Percentiles rank a stretch among this genome's conserved stretches.
phyloP scores from a whole-genome alignment of 2,113 vertebrate species.

The Alexandromys fortis region DNA sequence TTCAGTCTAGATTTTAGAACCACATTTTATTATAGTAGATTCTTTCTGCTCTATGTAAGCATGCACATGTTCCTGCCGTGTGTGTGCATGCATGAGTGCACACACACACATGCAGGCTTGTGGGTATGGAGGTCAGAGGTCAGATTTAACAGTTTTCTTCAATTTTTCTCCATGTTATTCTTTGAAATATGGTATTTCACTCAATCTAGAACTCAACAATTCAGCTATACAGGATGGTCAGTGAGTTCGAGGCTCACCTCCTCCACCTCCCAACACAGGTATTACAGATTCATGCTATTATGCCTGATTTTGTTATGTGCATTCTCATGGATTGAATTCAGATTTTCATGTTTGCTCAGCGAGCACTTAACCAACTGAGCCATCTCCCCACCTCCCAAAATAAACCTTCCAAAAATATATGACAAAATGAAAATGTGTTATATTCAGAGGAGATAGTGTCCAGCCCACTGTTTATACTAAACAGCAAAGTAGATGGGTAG shows the following conservation, averaged over 20 bases:
- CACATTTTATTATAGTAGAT: neutral
- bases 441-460: neutral
- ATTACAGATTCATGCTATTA: too few relatives aligned
- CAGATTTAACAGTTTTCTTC: neutral
- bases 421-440: neutral
- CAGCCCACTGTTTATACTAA: neutral
- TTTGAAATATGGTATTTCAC: neutral
- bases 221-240: neutral
- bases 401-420: neutral
- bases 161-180: neutral
- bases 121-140: neutral
- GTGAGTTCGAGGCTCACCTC: neutral
- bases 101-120: too few relatives aligned
- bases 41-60: neutral
- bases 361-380: neutral
- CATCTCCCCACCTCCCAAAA: neutral
- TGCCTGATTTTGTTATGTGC: neutral
- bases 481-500: neutral
- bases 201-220: neutral
- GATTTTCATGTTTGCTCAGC: neutral
- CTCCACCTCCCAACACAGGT: neutral
- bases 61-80: neutral
- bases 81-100: neutral
- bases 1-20: slow-evolving; percentile 33
- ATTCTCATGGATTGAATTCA: neutral